Evolutionary conservation across 2,113 vertebrate genomes (phyloP).

Genomic region (Lanius ludovicianus): DNA sequence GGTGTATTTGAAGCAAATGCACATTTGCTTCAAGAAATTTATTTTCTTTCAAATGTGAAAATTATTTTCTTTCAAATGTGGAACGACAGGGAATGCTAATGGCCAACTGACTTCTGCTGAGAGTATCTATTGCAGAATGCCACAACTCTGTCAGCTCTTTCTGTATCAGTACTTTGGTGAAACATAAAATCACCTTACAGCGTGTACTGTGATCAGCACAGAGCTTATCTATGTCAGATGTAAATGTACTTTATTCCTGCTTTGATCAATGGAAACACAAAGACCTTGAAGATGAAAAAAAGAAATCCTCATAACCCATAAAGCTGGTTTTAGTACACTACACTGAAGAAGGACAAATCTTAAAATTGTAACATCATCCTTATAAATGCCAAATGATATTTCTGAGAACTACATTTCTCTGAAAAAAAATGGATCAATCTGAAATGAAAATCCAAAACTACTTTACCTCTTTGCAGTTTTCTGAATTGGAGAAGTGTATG

Average conservation of each 20-base stretch:
- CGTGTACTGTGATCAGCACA: not conserved
- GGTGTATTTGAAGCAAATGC: not conserved
- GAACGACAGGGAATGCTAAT: not conserved
- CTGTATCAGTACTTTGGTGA: not conserved
- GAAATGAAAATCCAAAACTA: not conserved
- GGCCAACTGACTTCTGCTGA: not conserved
- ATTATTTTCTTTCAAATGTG: not conserved
- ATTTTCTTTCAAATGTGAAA: not conserved
- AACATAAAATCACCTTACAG: not conserved
- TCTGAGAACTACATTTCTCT: not conserved
- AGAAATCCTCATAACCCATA: not conserved
- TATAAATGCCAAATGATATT: not conserved
- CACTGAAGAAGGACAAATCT: not conserved
- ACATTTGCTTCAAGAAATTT: not conserved
- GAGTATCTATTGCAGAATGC: not conserved
- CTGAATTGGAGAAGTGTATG: slow-evolving; percentile 98
- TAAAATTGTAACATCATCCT: not conserved
- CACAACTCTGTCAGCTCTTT: not conserved
- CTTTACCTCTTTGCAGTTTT: slow-evolving; percentile 97
- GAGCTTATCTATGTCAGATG: not conserved
- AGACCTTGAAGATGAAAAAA: not conserved
- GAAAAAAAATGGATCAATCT: not conserved
- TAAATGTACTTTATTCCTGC: not conserved
- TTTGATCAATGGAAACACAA: not conserved
- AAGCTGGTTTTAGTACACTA: not conserved